Base-by-base conservation (phyloP, 2,888 invertebrate genomes). In the Lobophora halterata region DNA sequence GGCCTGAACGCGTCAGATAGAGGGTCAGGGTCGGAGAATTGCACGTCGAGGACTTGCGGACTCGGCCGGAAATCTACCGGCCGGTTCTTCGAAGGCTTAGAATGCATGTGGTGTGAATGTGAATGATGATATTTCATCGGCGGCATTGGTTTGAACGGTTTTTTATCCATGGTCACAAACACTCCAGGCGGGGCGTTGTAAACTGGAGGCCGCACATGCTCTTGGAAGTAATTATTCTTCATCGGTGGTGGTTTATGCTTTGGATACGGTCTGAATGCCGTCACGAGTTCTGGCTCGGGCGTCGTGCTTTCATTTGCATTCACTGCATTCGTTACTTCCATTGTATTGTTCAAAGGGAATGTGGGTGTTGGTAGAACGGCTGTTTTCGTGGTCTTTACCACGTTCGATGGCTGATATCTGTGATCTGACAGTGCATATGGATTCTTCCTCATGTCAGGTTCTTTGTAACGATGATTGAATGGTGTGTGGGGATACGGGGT, bases 121-220 rank as follows among this genome's bases (percentile, higher is more conserved):
- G 31, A 31, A 36, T 73, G 65, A 9, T 56, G 41, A 6, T 60
- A 52, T 42, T 85, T 86, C n/a, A 86, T 36, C 1, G 86, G 86
- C 6, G 87, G 87, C 80, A 87, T 70, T 3, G 87, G 87, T 47
- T 85, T 87, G 32, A 87, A 86, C 1, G 86, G 85, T 30, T 87
- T 87, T 46, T 85, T 87, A 38, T 87, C 86, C 82, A 82, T 80
- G 3, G 81, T 80, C 5, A 77, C 77, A 37, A 87, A 86, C 2
- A 87, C 78, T 14, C 87, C 87, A 0, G 86, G 87, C 0, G 86
- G 87, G 5, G 87, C 82, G 49, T 79, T 86, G 46, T 79, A 86
- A 5, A 87, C 66, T 2, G 86, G 86, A 2, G 85, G 82, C 40
- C 87, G 68, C 19, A 85, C 66, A 26, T 77, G 74, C 5, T 85